Evolutionary conservation across 1,140 invertebrate species (phyloP), one percentile per base, ranked within the genome.

Genomic region (Sarcophaga bullata): DNA sequence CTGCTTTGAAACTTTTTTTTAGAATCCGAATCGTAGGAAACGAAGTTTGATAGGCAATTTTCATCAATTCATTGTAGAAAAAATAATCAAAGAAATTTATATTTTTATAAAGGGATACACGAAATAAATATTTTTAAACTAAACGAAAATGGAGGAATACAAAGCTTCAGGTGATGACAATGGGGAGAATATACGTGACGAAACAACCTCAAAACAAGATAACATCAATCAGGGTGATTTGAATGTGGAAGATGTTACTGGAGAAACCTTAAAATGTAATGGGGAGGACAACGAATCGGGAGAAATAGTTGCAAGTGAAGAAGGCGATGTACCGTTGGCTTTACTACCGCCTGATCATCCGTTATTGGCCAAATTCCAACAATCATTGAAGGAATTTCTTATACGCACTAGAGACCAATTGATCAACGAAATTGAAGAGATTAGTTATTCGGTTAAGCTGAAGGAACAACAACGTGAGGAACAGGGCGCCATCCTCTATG

Each of bases 311-410:
- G 37, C 54, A 0, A 25, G 47, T 10, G 76, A 80, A 37, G 48
- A 72, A 19, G 75, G 68, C 6, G 46, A 62, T 15, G 4, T 82
- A 6, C 76, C 75, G 0, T 52, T 89, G 73, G 85, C 85, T 0
- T 83, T 90, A 19, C 83, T 90, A 68, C 84, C 89, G 8, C 87
- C 94, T 0, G 92, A 94, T 85, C 93, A 95, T 90, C 93, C 93
- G 3, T 89, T 94, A 52, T 91, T 95, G 89, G 88, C 91, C 80
- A 91, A 91, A 85, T 95, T 95, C 85, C 94, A 95, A 90, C 85
- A 91, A 85, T 91, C 93, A 0, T 86, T 95, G 0, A 92, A 92
- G 82, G 87, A 90, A 37, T 93, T 94, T 87, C 90, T 94, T 2
- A 75, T 90, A 25, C 90, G 90, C 37, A 91, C 93, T n/a, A 91